A percentile compares a stretch with the other conserved stretches of the same genome.
These are phyloP conservation scores for Kryphioiulus occultus DNA, from an alignment of 2,888 invertebrate species.

Conservation along the genomic window DNA sequence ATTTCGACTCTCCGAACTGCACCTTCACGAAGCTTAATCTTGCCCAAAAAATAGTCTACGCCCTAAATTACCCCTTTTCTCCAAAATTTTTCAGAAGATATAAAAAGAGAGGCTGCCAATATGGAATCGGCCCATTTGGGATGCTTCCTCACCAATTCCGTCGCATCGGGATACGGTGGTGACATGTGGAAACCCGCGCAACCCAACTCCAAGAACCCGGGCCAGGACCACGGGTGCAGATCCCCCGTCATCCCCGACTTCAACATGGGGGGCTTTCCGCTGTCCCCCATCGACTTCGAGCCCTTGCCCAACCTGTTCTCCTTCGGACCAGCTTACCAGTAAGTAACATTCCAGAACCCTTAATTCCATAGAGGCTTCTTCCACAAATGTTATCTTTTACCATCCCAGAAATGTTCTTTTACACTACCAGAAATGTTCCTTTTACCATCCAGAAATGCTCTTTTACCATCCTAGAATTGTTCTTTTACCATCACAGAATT, in stretches of 20 bases:
- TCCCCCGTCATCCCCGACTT: conserved; percentile 33
- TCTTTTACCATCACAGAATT: too few relatives aligned
- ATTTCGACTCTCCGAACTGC: not conserved
- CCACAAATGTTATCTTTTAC: too few relatives aligned
- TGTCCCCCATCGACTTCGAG: conserved; percentile 84
- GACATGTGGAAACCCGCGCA: conserved; percentile 42
- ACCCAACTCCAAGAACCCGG: not conserved
- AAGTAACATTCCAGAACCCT: conserved; percentile 61
- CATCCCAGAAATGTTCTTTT: too few relatives aligned
- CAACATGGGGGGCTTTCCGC: conserved; percentile 71
- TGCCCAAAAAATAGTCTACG: not conserved
- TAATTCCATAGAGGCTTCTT: too few relatives aligned
- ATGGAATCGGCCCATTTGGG: conserved; percentile 43
- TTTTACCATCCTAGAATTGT: too few relatives aligned
- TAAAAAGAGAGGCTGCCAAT: conserved; percentile 24
- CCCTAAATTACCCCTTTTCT: not conserved
- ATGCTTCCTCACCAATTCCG: conserved; percentile 45
- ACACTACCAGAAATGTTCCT: too few relatives aligned
- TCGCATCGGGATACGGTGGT: conserved; percentile 20
- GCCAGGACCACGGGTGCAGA: conserved; percentile 25
- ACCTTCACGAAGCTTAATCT: not conserved
- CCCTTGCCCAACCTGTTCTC: conserved; percentile 86
- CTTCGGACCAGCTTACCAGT: conserved; percentile 83
- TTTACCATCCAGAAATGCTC: too few relatives aligned
- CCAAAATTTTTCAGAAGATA: conserved; percentile 31